A percentile compares a stretch with the other conserved stretches of the same genome.
These are phyloP conservation scores for Petrocephalus schoutedeni DNA, from an alignment of 2,797 vertebrate genomes.

Conservation along the genomic window DNA sequence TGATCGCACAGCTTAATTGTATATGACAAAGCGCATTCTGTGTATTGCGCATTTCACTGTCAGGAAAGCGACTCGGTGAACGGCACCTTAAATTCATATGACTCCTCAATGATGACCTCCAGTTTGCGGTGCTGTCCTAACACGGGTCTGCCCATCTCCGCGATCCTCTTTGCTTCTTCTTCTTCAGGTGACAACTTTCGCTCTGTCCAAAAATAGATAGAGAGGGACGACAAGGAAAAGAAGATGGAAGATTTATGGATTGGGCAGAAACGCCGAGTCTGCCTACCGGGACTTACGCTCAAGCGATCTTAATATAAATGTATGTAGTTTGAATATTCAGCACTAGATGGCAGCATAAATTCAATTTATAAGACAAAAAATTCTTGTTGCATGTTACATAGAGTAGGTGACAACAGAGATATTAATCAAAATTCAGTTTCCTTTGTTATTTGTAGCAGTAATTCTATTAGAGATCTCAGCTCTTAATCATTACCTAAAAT, in stretches of 20 bases:
- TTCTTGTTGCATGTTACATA: background rate
- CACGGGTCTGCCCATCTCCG: conserved; percentile 96
- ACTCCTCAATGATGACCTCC: conserved; percentile 96
- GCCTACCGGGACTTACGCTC: background rate
- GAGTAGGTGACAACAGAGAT: background rate
- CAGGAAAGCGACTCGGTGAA: background rate
- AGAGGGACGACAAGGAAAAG: background rate
- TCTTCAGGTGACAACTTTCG: conserved; percentile 85
- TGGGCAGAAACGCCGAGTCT: background rate
- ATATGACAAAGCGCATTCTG: background rate
- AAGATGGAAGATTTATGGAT: background rate
- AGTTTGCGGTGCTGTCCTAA: conserved; percentile 87
- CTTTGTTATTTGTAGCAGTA: background rate
- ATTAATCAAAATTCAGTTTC: background rate
- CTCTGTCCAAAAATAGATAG: conserved; percentile 68
- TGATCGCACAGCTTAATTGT: background rate
- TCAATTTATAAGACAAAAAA: background rate
- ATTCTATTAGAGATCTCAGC: background rate
- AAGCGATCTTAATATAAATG: background rate
- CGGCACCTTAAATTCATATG: conserved; percentile 95
- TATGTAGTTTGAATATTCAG: background rate
- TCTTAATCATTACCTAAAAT: conserved; percentile 8
- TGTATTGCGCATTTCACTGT: background rate
- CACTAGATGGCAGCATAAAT: conserved; percentile 24
- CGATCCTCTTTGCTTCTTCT: conserved; percentile 90